Evolutionary conservation across 2,113 vertebrate genomes (phyloP).

Genomic region (Syngnathus floridae): DNA sequence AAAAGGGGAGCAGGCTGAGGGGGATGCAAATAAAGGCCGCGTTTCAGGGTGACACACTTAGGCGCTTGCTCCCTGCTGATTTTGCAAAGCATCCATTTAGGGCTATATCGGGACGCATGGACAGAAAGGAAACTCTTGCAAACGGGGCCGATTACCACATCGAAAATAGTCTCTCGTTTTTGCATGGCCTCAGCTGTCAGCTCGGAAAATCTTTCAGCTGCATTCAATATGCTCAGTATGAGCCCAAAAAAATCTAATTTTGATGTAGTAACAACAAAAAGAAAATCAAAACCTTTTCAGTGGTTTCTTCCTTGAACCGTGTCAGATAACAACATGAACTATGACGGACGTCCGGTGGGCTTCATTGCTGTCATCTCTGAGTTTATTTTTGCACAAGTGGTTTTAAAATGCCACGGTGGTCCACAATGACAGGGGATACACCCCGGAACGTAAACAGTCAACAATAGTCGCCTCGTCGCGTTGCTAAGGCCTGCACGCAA

Average conservation of each 20-base stretch:
- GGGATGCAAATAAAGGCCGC: slow-evolving; percentile 11
- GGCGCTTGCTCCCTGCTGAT: slow-evolving; percentile 18
- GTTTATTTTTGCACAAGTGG: neutral
- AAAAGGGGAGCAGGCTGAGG: neutral
- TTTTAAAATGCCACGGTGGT: slow-evolving; percentile 2
- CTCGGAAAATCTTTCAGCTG: slow-evolving; percentile 7
- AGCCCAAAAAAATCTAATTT: neutral
- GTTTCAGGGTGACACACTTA: slow-evolving; percentile 28
- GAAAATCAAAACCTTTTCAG: too few relatives aligned
- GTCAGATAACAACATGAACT: neutral
- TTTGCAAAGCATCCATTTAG: slow-evolving; percentile 50
- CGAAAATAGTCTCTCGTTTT: slow-evolving; percentile 48
- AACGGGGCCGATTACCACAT: slow-evolving; percentile 41
- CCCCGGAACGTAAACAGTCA: neutral
- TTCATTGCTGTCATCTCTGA: neutral
- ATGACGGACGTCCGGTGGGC: neutral
- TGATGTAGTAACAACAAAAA: too few relatives aligned
- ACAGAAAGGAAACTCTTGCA: slow-evolving; percentile 55
- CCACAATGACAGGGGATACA: slow-evolving; percentile 1
- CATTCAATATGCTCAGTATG: neutral
- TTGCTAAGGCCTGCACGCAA: slow-evolving; percentile 9
- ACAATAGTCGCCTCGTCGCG: slow-evolving; percentile 3
- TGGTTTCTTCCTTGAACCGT: too few relatives aligned
- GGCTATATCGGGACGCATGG: slow-evolving; percentile 58
- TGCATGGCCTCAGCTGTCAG: slow-evolving; percentile 50